phyloP scores from a whole-genome alignment of 2,113 vertebrate species.

The Malurus alboscapulatus region DNA sequence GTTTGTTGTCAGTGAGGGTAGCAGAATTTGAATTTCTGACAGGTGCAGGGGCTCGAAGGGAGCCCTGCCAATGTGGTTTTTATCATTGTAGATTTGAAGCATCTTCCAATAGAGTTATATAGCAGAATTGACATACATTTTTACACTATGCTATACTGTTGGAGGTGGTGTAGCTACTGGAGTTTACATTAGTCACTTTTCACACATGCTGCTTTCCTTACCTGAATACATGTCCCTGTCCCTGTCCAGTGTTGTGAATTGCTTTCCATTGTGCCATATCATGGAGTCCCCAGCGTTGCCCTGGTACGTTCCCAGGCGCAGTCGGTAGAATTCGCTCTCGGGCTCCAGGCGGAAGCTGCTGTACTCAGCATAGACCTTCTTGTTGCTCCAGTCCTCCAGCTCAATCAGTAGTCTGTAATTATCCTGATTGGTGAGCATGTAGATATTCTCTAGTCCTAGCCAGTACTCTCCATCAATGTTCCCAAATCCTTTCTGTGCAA shows the following conservation, averaged over 20 bases:
- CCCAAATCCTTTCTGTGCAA: conserved; percentile 92
- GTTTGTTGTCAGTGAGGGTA: not conserved
- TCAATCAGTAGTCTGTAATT: conserved; percentile 94
- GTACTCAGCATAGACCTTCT: conserved; percentile 97
- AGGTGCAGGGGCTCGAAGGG: not conserved
- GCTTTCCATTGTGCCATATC: conserved; percentile 94
- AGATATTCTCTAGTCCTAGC: conserved; percentile 95
- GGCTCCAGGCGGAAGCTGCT: conserved; percentile 93
- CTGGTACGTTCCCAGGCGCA: conserved; percentile 93
- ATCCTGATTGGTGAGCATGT: conserved; percentile 89
- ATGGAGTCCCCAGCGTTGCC: conserved; percentile 96
- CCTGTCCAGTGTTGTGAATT: conserved; percentile 95
- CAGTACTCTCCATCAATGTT: conserved; percentile 96
- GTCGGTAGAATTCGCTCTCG: conserved; percentile 88
- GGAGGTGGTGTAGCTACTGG: not conserved
- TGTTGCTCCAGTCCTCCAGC: conserved; percentile 96
- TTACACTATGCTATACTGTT: not conserved
- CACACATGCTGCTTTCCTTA: not conserved
- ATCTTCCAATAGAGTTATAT: not conserved
- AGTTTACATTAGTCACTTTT: not conserved
- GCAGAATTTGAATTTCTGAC: not conserved
- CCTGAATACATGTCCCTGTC: conserved; percentile 94
- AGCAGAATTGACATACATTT: rapidly evolving
- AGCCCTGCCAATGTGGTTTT: rapidly evolving
- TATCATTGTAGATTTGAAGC: rapidly evolving